Base-by-base conservation (phyloP, 2,797 vertebrate species). In the Rhinichthys osculus region DNA sequence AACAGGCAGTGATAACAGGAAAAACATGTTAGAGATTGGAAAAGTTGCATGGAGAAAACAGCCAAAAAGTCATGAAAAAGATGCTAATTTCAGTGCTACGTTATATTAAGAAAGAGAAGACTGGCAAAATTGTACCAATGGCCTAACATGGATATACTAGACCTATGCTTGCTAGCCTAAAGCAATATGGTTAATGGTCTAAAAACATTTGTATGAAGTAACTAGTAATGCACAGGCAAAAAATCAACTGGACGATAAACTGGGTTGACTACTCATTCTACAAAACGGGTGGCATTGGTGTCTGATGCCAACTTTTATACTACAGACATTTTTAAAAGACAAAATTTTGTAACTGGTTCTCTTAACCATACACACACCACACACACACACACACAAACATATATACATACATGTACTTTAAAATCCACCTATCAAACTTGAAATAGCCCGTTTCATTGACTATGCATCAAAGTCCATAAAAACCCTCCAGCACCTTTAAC, bases 41-140 rank as follows among this genome's bases (percentile, higher is more conserved):
- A 50, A 78, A 42, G 54, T 40, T 86, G 42, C 79, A 64, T n/a
- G 50, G 35, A 76, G 40, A 89, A 81, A 66, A 64, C n/a, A 67
- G 8, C 40, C 64, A 40, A 54, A 77, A 52, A 54, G 21, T 30
- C n/a, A 30, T 17, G 10, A 38, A 70, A 71, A 81, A 70, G 16
- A 81, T 81, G 62, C 30, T 9, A 44, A 52, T 81, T 81, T 67
- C 30, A 50, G 47, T 13, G 78, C 40, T 4, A 67, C 8, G 2
- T 13, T 14, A 66, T 57, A 54, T 76, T 13, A 76, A 13, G 17
- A 76, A 54, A 5, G 74, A 77, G 30, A 77, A 35, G 33, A 38
- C 33, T n/a, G 21, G 11, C 40, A 44, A 38, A 70, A 38, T 10
- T 23, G 17, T 11, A 21, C 67, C 35, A 35, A 70, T 69, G 35